Evolutionary conservation across 2,888 invertebrate genomes (phyloP).

Genomic region (Cinara cedri): DNA sequence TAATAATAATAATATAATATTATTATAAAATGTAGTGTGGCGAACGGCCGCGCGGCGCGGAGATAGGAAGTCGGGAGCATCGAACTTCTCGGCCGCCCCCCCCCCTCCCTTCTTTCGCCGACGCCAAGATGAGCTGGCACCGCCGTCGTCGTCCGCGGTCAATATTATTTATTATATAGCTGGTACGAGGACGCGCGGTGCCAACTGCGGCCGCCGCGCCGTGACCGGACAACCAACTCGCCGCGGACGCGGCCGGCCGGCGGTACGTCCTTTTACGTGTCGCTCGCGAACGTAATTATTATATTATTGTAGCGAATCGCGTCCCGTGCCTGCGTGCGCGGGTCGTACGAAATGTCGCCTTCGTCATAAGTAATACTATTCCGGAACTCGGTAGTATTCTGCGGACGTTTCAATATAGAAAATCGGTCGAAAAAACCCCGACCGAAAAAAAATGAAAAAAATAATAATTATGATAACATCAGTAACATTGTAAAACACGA

Average conservation of each 20-base stretch:
- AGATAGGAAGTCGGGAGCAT: conserved; percentile 51
- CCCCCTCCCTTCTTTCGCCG: neutral
- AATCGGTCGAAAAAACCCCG: no score
- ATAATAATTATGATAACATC: no score
- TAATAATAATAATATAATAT: conserved; percentile 12
- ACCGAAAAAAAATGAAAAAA: no score
- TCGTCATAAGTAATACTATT: no score
- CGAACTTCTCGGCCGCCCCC: conserved; percentile 29
- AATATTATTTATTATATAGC: neutral
- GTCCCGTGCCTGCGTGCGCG: neutral
- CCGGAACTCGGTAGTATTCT: no score
- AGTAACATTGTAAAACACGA: no score
- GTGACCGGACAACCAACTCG: neutral
- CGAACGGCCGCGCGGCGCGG: neutral
- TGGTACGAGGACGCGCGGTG: conserved; percentile 7
- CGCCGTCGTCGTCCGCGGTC: conserved; percentile 15
- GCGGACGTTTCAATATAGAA: no score
- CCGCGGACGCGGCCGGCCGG: neutral
- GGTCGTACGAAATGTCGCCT: no score
- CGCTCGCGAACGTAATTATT: no score
- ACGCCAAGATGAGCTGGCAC: conserved; percentile 30
- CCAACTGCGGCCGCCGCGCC: neutral
- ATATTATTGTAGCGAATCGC: neutral
- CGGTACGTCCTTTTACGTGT: neutral
- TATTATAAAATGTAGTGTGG: neutral